Base-by-base conservation (phyloP, 1,140 invertebrate species). In the Hydropsyche tenuis region DNA sequence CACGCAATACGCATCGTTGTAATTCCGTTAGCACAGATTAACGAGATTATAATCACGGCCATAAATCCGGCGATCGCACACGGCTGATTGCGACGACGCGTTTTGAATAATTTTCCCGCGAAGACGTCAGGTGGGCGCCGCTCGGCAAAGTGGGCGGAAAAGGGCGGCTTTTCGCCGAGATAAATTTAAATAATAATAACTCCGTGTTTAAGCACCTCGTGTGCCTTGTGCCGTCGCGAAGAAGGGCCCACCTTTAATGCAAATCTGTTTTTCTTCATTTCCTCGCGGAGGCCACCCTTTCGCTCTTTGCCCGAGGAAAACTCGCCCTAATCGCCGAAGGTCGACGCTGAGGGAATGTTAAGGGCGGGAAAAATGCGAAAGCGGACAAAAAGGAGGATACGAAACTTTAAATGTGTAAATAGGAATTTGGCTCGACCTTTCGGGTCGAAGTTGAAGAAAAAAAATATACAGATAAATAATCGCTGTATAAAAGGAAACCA, bases 121-220 rank as follows among this genome's bases (percentile, higher is more conserved):
- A n/a, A n/a, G n/a, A n/a, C n/a, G n/a, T n/a, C n/a, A n/a, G n/a
- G n/a, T n/a, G n/a, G n/a, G n/a, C n/a, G n/a, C n/a, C n/a, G n/a
- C n/a, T n/a, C n/a, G n/a, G n/a, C n/a, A 37, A 37, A 4, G 30
- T 4, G 9, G 30, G 30, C 30, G 30, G 30, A 53, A 18, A 53
- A 18, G n/a, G 18, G 16, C n/a, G 48, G 48, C 20, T 1, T 16
- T 18, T 53, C 48, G 48, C 18, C 11, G 1, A 18, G 1, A 53
- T 53, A 53, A 53, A n/a, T 53, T 53, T 53, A 20, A 53, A 53
- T 53, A 53, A 53, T 53, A 53, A 53, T 53, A 53, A 53, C 16
- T 53, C 18, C 14, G 48, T 7, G 12, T 48, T 48, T 43, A 43
- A 48, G 14, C 46, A n/a, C 16, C 4, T 14, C 46, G 46, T 14